phyloP scores from a whole-genome alignment of 37 sponge, comb jelly and placozoan species.

The Haliclona indistincta region DNA sequence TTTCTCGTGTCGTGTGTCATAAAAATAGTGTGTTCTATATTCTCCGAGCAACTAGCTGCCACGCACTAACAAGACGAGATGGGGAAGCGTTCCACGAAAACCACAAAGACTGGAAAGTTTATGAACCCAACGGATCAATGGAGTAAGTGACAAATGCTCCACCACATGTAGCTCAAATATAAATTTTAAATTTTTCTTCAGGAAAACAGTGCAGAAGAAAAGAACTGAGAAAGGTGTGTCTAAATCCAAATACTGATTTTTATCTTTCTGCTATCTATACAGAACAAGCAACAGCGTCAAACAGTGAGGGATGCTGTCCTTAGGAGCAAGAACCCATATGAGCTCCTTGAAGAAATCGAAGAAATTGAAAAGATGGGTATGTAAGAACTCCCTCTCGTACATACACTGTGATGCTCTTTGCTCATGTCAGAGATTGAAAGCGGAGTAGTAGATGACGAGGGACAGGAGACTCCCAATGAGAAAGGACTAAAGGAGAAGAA shows the following conservation, averaged over 20 bases:
- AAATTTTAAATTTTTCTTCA: slow-evolving; percentile 2
- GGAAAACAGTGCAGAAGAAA: slow-evolving; percentile 87
- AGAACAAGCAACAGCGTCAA: slow-evolving; percentile 94
- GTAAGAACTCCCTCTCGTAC: background rate
- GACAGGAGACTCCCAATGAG: slow-evolving; percentile 85
- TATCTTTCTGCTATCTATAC: background rate
- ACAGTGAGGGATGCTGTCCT: slow-evolving; percentile 92
- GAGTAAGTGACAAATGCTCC: slow-evolving; percentile 40
- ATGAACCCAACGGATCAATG: slow-evolving; percentile 99
- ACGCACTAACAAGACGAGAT: slow-evolving; percentile 12
- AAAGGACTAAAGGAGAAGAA: slow-evolving; percentile 90
- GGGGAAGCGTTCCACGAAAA: slow-evolving; percentile 93
- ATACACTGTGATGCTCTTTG: background rate
- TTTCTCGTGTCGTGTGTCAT: background rate
- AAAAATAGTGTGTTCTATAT: too few relatives aligned
- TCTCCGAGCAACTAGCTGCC: background rate
- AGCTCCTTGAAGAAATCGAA: slow-evolving; percentile 79
- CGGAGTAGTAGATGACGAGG: slow-evolving; percentile 54
- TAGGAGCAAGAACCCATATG: slow-evolving; percentile 71
- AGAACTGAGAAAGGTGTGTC: slow-evolving; percentile 88
- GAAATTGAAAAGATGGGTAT: slow-evolving; percentile 78
- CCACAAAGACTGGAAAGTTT: slow-evolving; percentile 97
- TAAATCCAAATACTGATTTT: slow-evolving; percentile 15
- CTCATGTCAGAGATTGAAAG: background rate
- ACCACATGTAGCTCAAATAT: background rate